phyloP scores from a whole-genome alignment of 2,888 invertebrate species.

The Cerceris rybyensis region DNA sequence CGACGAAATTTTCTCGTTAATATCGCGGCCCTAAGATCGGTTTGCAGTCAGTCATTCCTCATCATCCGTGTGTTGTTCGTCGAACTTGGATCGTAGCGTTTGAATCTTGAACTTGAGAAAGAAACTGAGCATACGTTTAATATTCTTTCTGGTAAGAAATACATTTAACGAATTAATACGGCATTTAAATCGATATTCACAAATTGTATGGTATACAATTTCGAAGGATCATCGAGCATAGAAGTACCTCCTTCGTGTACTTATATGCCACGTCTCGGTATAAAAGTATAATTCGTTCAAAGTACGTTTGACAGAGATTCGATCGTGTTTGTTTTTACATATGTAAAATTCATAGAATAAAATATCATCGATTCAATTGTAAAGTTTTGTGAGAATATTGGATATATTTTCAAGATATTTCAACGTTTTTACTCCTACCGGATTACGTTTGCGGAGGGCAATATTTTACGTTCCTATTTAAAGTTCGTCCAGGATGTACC shows the following conservation, averaged over 20 bases:
- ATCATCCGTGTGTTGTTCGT: constrained; percentile 57
- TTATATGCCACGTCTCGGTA: constrained; percentile 48
- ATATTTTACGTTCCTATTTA: constrained; percentile 1
- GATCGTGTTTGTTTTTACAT: background rate
- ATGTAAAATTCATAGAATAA: background rate
- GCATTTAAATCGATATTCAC: background rate
- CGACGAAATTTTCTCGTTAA: constrained; percentile 83
- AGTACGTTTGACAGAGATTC: background rate
- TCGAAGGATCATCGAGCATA: background rate
- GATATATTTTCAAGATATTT: background rate
- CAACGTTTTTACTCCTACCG: background rate
- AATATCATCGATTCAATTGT: background rate
- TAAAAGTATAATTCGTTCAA: constrained; percentile 11
- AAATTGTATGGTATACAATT: background rate
- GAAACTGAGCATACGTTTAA: constrained; percentile 6
- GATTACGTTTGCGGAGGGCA: background rate
- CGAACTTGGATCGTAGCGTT: constrained; percentile 25
- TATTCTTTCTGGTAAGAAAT: constrained; percentile 32
- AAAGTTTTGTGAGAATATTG: background rate
- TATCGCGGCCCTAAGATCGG: constrained; percentile 73
- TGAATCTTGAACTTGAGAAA: constrained; percentile 21
- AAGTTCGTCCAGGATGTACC: too few relatives aligned
- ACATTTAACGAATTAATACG: background rate
- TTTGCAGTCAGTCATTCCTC: constrained; percentile 75
- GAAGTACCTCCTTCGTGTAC: background rate